Evolutionary conservation across 1,140 invertebrate genomes (phyloP), one percentile per base, ranked within the genome.

Genomic region (Penaeus chinensis): DNA sequence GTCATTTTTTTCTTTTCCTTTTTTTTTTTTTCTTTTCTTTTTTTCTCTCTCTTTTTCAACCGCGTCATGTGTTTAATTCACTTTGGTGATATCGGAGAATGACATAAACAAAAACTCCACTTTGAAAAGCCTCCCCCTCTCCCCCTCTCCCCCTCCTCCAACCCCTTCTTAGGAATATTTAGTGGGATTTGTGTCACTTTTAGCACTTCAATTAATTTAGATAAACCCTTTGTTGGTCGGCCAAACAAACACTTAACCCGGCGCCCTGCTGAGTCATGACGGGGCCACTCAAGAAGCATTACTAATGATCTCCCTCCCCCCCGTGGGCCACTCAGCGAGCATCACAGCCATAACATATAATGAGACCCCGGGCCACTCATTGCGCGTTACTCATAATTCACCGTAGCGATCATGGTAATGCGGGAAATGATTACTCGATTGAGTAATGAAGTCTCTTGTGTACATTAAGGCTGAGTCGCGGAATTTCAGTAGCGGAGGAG

Each of bases 191-290:
- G 47, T 60, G 77, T 79, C 77, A 79, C 16, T 79, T 61, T 79
- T 79, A 79, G 47, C 54, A 79, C 77, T 79, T 79, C 77, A 79
- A 79, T 79, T 79, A 79, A 79, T 79, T 79, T 79, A 79, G 77
- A 79, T 79, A 79, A 79, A 79, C 54, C 27, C 77, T 79, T 79
- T 79, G 77, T 79, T 79, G 27, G 18, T 22, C 47, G 27, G 71
- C 19, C 47, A 79, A 79, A 79, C 77, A 74, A 74, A 79, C 77
- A 42, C 42, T 79, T 79, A 79, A 61, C 77, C 77, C 37, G 47
- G 18, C 27, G 47, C 42, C 77, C 77, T 60, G 77, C 71, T 60
- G 37, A 79, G 77, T 79, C 77, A 79, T 61, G 77, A 79, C 77
- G 77, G 77, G 77, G 71, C 77, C 77, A 79, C 77, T 79, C 77